Evolutionary conservation across 2,797 vertebrate genomes (phyloP), one percentile per base, ranked within the genome.

Genomic region (Rhadinocentrus ornatus): DNA sequence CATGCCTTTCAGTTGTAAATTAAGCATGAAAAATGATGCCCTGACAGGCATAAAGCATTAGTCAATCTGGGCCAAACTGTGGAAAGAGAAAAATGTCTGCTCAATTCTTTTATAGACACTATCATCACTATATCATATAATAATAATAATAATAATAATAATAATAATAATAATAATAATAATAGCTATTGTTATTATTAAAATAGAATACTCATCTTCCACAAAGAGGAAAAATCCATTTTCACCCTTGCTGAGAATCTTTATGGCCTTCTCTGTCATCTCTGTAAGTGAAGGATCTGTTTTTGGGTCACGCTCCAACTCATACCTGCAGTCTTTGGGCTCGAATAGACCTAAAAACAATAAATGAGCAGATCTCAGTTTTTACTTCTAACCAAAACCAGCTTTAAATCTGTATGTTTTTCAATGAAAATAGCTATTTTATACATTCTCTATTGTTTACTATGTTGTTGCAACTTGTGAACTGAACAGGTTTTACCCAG

Each of bases 221-320:
- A 96, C 95, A 88, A 96, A 96, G 29, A 96, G 94, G 69, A 87
- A 96, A 86, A 86, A 96, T 71, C 95, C 95, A 0, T 94, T 93
- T 1, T 91, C 78, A 73, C 95, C 95, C 64, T 86, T 95, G 41
- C 87, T 78, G 16, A 96, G 94, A 80, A 96, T 95, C 57, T 73
- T 78, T 62, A 96, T 94, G 37, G 95, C 95, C 75, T 95, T 96
- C 9, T 95, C 95, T 73, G 81, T 83, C 94, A 96, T 94, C 69
- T 96, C 94, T 6, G 92, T 88, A 11, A 96, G 91, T 0, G 95
- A 95, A 1, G 95, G 95, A 69, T 96, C 95, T 67, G 55, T 88
- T 4, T 6, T 1, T 0, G 18, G 0, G 75, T 95, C 54, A 4
- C 95, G 93, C 0, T 95, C 90, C 66, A 94, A 8, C 77, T 96